phyloP scores from a whole-genome alignment of 1,140 invertebrate species.

The Musca domestica region DNA sequence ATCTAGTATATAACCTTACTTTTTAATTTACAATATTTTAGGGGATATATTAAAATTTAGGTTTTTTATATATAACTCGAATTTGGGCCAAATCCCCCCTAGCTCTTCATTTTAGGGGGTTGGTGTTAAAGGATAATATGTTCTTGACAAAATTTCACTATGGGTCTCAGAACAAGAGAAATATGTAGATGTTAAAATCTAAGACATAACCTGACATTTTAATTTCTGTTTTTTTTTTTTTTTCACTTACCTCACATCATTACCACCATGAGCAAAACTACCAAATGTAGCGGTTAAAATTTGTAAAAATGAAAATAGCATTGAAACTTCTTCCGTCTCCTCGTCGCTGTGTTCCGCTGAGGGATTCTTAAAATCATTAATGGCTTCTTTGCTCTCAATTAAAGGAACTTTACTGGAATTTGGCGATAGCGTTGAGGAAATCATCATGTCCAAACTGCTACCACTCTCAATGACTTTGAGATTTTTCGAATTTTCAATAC shows the following conservation, averaged over 20 bases:
- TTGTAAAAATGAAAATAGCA: conserved; percentile 92
- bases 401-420: conserved; percentile 73
- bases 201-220: too few species aligned
- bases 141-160: too few species aligned
- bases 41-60: too few species aligned
- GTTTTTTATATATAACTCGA: too few species aligned
- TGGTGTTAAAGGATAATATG: too few species aligned
- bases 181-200: too few species aligned
- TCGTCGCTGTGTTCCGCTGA: conserved; percentile 38
- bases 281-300: conserved; percentile 96
- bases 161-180: too few species aligned
- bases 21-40: too few species aligned
- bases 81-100: too few species aligned
- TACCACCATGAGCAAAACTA: conserved; percentile 97
- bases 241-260: conserved; percentile 84
- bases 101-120: too few species aligned
- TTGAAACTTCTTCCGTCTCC: conserved; percentile 59
- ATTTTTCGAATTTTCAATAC: conserved; percentile 27
- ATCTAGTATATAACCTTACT: too few species aligned
- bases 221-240: too few species aligned
- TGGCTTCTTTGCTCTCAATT: conserved; percentile 57
- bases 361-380: conserved; percentile 40
- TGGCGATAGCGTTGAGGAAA: conserved; percentile 62
- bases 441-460: conserved; percentile 49
- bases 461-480: conserved; percentile 55